These are phyloP conservation scores for Ganaspis sp. DNA, from an alignment of 1,140 invertebrate genomes.

Conservation along the genomic window DNA sequence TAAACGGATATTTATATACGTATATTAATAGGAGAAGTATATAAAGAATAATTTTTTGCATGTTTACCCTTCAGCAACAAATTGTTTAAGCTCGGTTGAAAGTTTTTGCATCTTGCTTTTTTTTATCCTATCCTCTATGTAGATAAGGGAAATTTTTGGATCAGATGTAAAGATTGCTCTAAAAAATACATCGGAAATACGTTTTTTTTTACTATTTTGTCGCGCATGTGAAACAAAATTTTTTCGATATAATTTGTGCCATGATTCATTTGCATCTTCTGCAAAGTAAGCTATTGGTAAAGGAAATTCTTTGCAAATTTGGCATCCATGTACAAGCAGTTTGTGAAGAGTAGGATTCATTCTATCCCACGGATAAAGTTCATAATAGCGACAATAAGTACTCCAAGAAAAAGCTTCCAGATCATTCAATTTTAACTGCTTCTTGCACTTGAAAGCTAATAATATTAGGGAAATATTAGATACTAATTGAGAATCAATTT, in stretches of 20 bases:
- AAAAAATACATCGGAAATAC: constrained; percentile 29
- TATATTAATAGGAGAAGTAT: too few species aligned
- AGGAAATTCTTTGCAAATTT: too few species aligned
- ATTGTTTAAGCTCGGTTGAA: neutral
- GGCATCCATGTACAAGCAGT: too few species aligned
- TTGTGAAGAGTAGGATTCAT: neutral
- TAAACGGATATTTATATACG: too few species aligned
- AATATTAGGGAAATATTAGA: neutral
- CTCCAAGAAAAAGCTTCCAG: neutral
- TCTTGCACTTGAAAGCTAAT: constrained; percentile 18
- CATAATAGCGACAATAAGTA: constrained; percentile 15
- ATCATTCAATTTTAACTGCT: constrained; percentile 17
- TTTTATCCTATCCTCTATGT: neutral
- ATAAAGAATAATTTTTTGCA: neutral
- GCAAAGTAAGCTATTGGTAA: neutral
- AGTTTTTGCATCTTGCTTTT: neutral
- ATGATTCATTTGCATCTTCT: constrained; percentile 31
- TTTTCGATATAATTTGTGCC: constrained; percentile 30
- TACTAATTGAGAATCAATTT: too few species aligned
- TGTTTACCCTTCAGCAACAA: neutral
- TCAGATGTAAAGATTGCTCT: neutral
- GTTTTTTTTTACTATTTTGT: constrained; percentile 18
- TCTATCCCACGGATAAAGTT: constrained; percentile 21
- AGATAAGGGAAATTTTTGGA: constrained; percentile 1
- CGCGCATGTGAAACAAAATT: constrained; percentile 15